Evolutionary conservation across 2,888 invertebrate genomes (phyloP).

Genomic region (Blera fallax): DNA sequence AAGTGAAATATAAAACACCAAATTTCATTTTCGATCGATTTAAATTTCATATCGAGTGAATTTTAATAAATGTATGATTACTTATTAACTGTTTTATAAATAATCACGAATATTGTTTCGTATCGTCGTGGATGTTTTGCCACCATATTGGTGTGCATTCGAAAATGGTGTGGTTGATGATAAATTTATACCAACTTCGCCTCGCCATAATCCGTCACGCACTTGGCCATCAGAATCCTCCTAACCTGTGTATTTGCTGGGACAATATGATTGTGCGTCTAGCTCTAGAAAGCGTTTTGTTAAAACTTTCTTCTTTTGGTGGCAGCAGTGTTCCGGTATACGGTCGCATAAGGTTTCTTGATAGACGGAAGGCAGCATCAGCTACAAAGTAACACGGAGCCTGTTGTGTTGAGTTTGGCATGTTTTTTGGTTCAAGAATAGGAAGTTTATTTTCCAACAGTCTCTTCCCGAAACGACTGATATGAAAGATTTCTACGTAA

Average conservation of each 20-base stretch:
- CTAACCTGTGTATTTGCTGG: conserved; percentile 28
- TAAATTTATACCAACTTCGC: background rate
- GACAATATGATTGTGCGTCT: conserved; percentile 15
- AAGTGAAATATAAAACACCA: too few species aligned
- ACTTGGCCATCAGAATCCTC: background rate
- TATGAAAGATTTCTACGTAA: background rate
- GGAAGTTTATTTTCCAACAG: background rate
- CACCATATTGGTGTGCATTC: background rate
- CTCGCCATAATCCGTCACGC: conserved; percentile 38
- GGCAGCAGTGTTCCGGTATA: too few species aligned
- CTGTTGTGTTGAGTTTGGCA: too few species aligned
- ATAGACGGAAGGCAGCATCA: too few species aligned
- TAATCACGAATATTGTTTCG: background rate
- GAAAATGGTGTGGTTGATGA: conserved; percentile 14
- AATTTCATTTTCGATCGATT: too few species aligned
- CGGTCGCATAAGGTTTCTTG: too few species aligned
- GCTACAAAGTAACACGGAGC: too few species aligned
- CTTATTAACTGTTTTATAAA: too few species aligned
- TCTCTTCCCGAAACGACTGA: background rate
- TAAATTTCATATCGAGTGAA: too few species aligned
- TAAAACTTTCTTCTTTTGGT: conserved; percentile 6
- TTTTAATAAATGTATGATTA: too few species aligned
- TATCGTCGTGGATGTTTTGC: background rate
- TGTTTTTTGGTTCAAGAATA: too few species aligned
- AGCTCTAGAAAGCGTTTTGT: conserved; percentile 26